Evolutionary conservation across 1,140 invertebrate species (phyloP).

Genomic region (Epicauta chinensis): DNA sequence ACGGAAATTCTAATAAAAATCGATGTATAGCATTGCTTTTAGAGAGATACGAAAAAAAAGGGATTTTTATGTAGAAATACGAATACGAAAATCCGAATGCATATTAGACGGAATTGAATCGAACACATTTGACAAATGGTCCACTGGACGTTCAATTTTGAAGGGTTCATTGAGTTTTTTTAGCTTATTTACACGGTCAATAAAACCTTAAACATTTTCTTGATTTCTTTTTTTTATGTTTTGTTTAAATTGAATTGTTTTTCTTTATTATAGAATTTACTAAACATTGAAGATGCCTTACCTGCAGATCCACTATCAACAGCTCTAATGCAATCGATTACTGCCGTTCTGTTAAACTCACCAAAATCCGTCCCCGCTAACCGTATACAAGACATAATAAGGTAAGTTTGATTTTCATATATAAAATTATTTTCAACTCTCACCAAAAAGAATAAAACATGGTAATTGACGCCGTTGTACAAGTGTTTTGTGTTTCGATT

Average conservation of each 20-base stretch:
- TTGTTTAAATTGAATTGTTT: too few species aligned
- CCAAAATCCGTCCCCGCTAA: constrained; percentile 28
- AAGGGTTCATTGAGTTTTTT: background rate
- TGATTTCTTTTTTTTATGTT: constrained; percentile 19
- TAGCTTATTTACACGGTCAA: constrained; percentile 10
- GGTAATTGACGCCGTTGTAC: too few species aligned
- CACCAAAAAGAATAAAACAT: too few species aligned
- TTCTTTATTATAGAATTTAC: constrained; percentile 31
- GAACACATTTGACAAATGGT: constrained; percentile 11
- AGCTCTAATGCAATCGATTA: constrained; percentile 42
- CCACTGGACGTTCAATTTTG: constrained; percentile 6
- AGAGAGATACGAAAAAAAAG: constrained; percentile 5
- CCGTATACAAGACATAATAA: constrained; percentile 45
- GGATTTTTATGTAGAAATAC: background rate
- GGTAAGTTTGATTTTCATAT: constrained; percentile 34
- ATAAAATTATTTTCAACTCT: too few species aligned
- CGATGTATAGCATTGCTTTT: background rate
- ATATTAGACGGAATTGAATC: constrained; percentile 15
- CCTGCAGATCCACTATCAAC: constrained; percentile 41
- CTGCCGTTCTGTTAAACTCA: constrained; percentile 38
- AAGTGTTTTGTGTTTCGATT: too few species aligned
- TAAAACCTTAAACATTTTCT: constrained; percentile 1
- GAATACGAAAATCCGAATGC: constrained; percentile 7
- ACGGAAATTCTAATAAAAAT: constrained; percentile 1
- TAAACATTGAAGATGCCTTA: constrained; percentile 32